Conservation (phyloP, 2,113 vertebrate genomes). For the Penelope pileata region DNA sequence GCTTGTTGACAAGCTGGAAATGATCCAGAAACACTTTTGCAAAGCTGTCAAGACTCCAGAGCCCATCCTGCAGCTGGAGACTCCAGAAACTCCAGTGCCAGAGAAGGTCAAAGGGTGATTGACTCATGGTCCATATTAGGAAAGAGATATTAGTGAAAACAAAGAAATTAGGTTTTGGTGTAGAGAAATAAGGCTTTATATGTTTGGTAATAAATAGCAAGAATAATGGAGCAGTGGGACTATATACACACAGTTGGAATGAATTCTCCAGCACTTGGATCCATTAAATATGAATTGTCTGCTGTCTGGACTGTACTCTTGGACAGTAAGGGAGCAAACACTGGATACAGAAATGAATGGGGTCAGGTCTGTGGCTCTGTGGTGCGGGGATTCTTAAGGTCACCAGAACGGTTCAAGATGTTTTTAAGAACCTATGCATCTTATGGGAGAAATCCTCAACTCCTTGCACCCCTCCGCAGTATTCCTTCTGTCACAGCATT, state of each 20-base stretch:
- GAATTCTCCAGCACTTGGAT: not conserved
- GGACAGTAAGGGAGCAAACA: not conserved
- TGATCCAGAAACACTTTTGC: conserved; percentile 20
- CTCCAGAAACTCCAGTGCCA: not conserved
- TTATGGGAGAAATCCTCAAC: conserved; percentile 7
- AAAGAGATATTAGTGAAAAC: not conserved
- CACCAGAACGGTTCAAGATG: not conserved
- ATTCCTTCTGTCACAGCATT: conserved; percentile 18
- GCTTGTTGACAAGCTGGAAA: conserved; percentile 23
- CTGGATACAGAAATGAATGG: not conserved
- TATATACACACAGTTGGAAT: not conserved
- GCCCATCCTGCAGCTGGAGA: not conserved
- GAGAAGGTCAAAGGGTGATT: not conserved
- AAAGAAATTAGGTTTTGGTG: not conserved
- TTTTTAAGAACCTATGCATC: not conserved
- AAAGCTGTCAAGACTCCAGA: not conserved
- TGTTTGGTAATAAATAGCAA: not conserved
- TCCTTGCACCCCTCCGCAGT: not conserved
- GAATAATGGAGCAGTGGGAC: not conserved
- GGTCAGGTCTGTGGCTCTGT: not conserved
- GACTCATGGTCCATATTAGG: not conserved
- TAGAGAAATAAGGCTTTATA: not conserved
- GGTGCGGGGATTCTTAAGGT: not conserved
- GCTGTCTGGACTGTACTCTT: not conserved
- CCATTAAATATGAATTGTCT: not conserved